phyloP scores from a whole-genome alignment of 1,140 invertebrate species.

The Cyclina sinensis region DNA sequence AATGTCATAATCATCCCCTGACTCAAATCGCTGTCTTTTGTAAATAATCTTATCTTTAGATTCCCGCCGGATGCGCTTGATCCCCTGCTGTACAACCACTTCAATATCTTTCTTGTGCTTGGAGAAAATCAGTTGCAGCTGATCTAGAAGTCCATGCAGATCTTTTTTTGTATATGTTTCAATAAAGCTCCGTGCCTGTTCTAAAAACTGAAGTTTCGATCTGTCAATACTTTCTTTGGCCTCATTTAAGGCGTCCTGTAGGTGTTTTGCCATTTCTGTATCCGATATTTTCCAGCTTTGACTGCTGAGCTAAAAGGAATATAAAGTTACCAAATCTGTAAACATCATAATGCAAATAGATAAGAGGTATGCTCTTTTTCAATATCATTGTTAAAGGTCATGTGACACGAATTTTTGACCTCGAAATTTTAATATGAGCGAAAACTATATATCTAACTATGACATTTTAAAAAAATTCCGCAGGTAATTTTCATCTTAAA shows the following conservation, averaged over 20 bases:
- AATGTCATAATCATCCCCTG: neutral
- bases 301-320: neutral
- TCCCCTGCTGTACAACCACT: neutral
- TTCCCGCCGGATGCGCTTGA: neutral
- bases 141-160: neutral
- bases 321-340: too few relatives aligned
- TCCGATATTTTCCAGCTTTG: neutral
- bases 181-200: neutral
- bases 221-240: neutral
- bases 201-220: neutral
- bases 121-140: neutral
- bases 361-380: too few relatives aligned
- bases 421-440: too few relatives aligned
- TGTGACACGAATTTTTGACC: too few relatives aligned
- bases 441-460: too few relatives aligned
- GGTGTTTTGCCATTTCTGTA: neutral
- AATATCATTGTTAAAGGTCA: too few relatives aligned
- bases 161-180: neutral
- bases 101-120: neutral
- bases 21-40: neutral
- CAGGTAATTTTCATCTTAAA: too few relatives aligned
- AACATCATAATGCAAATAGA: too few relatives aligned
- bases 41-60: neutral
- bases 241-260: neutral
- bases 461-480: too few relatives aligned